Evolutionary conservation across 2,888 invertebrate genomes (phyloP).

Genomic region (Atherix ibis): DNA sequence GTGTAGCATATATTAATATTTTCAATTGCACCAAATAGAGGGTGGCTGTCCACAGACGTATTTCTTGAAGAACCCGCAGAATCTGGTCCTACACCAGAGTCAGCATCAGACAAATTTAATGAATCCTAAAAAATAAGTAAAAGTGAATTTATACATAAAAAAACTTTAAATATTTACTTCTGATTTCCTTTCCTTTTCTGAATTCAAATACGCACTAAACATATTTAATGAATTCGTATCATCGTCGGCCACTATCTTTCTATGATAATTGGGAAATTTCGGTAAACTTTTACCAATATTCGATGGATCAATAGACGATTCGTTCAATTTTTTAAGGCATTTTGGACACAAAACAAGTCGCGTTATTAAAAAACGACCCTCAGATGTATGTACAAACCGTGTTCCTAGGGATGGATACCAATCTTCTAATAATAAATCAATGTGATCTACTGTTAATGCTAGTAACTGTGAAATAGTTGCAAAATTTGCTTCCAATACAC

Average conservation of each 20-base stretch:
- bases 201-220: slow-evolving; percentile 5
- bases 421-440: slow-evolving; percentile 90
- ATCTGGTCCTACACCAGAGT: slow-evolving; percentile 77
- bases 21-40: slow-evolving; percentile 32
- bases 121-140: slow-evolving; percentile 38
- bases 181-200: slow-evolving; percentile 19
- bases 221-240: slow-evolving; percentile 22
- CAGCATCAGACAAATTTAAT: slow-evolving; percentile 57
- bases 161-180: slow-evolving; percentile 18
- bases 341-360: slow-evolving; percentile 83
- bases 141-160: not conserved
- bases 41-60: slow-evolving; percentile 67
- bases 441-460: slow-evolving; percentile 83
- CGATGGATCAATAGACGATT: slow-evolving; percentile 8
- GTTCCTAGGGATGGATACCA: slow-evolving; percentile 97
- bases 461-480: slow-evolving; percentile 68
- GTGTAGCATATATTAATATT: slow-evolving; percentile 41
- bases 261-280: slow-evolving; percentile 8
- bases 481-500: slow-evolving; percentile 51
- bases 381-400: slow-evolving; percentile 93
- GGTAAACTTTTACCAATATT: slow-evolving; percentile 2
- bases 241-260: slow-evolving; percentile 21
- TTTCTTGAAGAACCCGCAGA: slow-evolving; percentile 65
- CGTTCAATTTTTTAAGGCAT: slow-evolving; percentile 45
- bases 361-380: slow-evolving; percentile 87